Evolutionary conservation across 2,888 invertebrate species (phyloP).

Genomic region (Morpho helenor): DNA sequence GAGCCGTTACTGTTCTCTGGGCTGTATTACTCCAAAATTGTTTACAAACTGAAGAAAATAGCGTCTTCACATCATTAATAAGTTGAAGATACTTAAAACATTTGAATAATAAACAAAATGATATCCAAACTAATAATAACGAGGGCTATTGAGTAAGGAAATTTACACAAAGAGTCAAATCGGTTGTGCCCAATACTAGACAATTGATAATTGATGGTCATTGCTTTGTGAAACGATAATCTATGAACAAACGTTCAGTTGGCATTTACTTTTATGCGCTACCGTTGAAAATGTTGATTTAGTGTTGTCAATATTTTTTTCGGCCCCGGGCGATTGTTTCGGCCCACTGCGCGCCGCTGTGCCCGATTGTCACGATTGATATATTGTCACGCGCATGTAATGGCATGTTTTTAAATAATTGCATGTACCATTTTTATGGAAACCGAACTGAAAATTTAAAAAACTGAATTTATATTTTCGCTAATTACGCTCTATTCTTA

Average conservation of each 20-base stretch:
- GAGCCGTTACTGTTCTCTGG: no score
- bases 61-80: no score
- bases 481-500: no score
- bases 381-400: conserved; percentile 4
- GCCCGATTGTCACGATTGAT: conserved; percentile 5
- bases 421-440: no score
- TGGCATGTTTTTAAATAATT: conserved; percentile 13
- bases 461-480: no score
- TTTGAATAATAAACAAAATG: conserved; percentile 6
- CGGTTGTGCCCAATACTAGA: conserved; percentile 12
- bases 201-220: conserved; percentile 23
- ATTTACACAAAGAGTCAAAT: conserved; percentile 11
- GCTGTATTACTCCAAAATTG: no score
- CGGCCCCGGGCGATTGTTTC: conserved; percentile 18
- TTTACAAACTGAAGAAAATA: no score
- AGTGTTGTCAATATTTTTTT: conserved; percentile 39
- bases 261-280: conserved; percentile 27
- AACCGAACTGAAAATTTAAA: no score
- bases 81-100: not conserved
- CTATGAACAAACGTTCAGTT: conserved; percentile 17
- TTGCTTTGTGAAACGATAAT: conserved; percentile 20
- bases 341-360: not conserved
- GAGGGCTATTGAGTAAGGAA: conserved; percentile 4
- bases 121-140: conserved; percentile 6
- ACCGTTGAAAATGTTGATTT: conserved; percentile 61